These are phyloP conservation scores for Microcaecilia unicolor DNA, from an alignment of 2,797 vertebrate genomes.

Conservation along the genomic window DNA sequence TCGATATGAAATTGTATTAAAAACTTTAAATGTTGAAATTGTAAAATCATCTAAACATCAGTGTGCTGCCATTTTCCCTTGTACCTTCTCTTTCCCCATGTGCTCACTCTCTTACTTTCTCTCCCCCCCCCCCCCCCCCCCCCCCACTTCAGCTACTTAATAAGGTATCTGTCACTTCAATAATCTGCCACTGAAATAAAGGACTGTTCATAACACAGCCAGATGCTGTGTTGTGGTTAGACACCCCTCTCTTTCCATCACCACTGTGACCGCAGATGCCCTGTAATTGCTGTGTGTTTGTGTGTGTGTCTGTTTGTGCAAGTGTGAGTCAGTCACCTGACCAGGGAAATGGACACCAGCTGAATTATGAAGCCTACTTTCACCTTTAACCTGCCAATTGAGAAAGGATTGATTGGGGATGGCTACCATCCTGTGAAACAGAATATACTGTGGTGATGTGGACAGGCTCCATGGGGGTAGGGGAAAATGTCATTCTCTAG, in stretches of 20 bases:
- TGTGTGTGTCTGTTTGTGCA: too few species aligned
- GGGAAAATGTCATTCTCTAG: neutral
- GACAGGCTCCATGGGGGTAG: too few species aligned
- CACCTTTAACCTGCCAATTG: conserved; percentile 14
- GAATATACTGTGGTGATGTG: fast-evolving
- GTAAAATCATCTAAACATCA: too few species aligned
- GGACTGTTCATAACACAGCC: neutral
- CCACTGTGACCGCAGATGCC: fast-evolving
- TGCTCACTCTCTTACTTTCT: neutral
- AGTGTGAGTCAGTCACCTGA: too few species aligned
- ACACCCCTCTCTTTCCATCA: conserved; percentile 9
- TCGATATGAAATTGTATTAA: too few species aligned
- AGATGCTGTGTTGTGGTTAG: neutral
- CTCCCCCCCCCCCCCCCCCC: neutral
- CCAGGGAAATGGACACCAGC: neutral
- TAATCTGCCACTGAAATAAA: fast-evolving
- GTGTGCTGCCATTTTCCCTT: too few species aligned
- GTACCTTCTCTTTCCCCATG: neutral
- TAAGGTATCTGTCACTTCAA: neutral
- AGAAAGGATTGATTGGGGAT: neutral
- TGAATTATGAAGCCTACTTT: neutral
- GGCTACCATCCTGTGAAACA: conserved; percentile 2
- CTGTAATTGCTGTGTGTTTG: conserved; percentile 9
- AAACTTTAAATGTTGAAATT: too few species aligned
- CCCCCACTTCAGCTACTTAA: neutral